Base-by-base conservation (phyloP, 2,797 vertebrate species). In the Carapus acus region DNA sequence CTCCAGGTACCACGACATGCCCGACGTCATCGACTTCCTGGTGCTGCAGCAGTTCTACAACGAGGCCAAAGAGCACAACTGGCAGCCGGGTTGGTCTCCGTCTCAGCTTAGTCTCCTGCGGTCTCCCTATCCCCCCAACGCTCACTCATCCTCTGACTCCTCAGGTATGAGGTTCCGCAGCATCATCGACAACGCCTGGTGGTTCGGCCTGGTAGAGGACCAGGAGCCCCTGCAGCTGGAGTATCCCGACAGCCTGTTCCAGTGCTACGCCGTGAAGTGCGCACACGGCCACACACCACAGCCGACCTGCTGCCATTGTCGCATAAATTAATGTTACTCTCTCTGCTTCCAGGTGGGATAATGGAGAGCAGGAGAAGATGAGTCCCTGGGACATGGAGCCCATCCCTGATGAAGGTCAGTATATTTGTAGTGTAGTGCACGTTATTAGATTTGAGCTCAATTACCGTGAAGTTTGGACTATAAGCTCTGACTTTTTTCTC, bases 11-110 rank as follows among this genome's bases (percentile, higher is more conserved):
- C 96, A 99, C 15, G 96, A 99, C 78, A 98, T 99, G 96, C 96
- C 94, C n/a, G 96, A 99, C 79, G 96, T 99, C 76, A 98, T 99
- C 65, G 96, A 99, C 74, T 99, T 99, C 79, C 88, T 99, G 83
- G 93, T 99, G 67, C 87, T 98, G 77, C 92, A 93, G 83, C 96
- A 97, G 74, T 96, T 96, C 88, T 98, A 97, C 84, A 94, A 92
- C 24, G 94, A 97, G 81, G 96, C 94, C 79, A 94, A 91, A 90
- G 92, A 94, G 80, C 91, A 88, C 72, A 97, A 97, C 85, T 99
- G 94, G 95, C 93, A 93, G 79, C 89, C 92, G 64, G 93, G 96
- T 97, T 71, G 79, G 80, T 78, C 7, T 1, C n/a, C n/a, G n/a
- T n/a, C n/a, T n/a, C n/a, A n/a, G n/a, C n/a, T n/a, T n/a, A n/a